Percentiles rank a stretch among this genome's conserved stretches.
These are phyloP conservation scores for Pedetes capensis DNA, from an alignment of 2,113 vertebrate genomes.

Conservation along the genomic window DNA sequence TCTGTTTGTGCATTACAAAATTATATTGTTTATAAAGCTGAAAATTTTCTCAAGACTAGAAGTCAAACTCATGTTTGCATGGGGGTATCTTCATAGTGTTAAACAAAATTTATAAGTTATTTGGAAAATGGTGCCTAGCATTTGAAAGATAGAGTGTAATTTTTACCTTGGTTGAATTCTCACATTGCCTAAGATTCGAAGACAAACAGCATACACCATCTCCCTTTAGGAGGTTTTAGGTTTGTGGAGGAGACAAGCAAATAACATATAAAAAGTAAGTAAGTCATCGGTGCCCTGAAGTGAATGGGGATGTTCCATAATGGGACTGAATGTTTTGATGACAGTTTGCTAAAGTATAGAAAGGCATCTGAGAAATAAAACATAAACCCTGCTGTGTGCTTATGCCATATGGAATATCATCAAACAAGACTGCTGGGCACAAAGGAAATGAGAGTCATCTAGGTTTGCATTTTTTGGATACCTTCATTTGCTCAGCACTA, in stretches of 20 bases:
- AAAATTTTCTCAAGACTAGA: not conserved
- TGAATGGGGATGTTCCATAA: not conserved
- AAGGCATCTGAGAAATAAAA: not conserved
- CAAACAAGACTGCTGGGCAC: constrained; percentile 55
- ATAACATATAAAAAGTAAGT: not conserved
- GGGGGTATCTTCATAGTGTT: not conserved
- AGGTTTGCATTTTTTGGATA: not conserved
- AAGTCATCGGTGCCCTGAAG: no score
- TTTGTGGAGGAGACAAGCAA: not conserved
- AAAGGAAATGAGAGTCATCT: constrained; percentile 45
- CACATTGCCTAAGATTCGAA: not conserved
- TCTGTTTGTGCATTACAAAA: not conserved
- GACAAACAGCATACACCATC: not conserved
- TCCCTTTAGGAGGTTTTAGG: not conserved
- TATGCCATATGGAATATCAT: constrained; percentile 34
- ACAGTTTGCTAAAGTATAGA: not conserved
- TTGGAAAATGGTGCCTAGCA: not conserved
- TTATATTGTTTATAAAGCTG: not conserved
- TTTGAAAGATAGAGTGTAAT: not conserved
- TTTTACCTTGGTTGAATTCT: not conserved
- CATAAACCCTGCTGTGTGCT: not conserved
- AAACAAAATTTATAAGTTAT: not conserved
- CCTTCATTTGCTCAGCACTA: not conserved
- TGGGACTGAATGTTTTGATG: not conserved
- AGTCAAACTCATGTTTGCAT: not conserved